Base-by-base conservation (phyloP, 1,140 invertebrate species). In the Aplysia californica region DNA sequence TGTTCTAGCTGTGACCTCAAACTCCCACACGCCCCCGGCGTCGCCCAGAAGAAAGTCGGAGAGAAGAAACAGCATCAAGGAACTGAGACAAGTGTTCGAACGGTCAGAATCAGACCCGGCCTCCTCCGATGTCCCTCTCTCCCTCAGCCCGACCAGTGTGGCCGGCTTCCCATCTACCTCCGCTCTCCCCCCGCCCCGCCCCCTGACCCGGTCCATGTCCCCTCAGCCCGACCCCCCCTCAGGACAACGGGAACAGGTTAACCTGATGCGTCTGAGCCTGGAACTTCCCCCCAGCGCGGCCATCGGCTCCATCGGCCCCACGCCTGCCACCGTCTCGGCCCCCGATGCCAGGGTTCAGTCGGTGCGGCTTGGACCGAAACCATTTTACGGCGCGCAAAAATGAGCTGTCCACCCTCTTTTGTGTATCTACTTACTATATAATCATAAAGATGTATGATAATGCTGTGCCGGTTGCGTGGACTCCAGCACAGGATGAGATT, bases 1-100 rank as follows among this genome's bases (percentile, higher is more conserved):
- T 73, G 78, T 77, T 73, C 38, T 41, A 66, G 26, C 75, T 55
- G 29, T n/a, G 38, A 23, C 65, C 44, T 36, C 3, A 66, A 64
- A 36, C 73, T 29, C 36, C 20, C 26, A 33, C 26, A 71, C 59
- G 26, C 39, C 55, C n/a, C 29, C 67, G 18, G 1, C 44, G n/a
- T 38, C 50, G 23, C 50, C 74, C 66, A n/a, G 75, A 77, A 65
- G 58, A 23, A 61, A 71, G 36, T 33, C 79, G 35, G 79, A 87
- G 75, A 79, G 86, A 20, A 76, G 82, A 72, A 85, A 84, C 18
- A 87, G 86, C 79, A 87, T 87, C 64, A 87, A 87, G 72, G 86
- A 87, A 75, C 70, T 87, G 35, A 79, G 80, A 65, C 80, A 86
- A 33, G 82, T 85, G 69, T 87, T 87, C 70, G 35, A 73, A 61